These are phyloP conservation scores for Indicator maculatus DNA, from an alignment of 2,113 vertebrate species.

Conservation along the genomic window DNA sequence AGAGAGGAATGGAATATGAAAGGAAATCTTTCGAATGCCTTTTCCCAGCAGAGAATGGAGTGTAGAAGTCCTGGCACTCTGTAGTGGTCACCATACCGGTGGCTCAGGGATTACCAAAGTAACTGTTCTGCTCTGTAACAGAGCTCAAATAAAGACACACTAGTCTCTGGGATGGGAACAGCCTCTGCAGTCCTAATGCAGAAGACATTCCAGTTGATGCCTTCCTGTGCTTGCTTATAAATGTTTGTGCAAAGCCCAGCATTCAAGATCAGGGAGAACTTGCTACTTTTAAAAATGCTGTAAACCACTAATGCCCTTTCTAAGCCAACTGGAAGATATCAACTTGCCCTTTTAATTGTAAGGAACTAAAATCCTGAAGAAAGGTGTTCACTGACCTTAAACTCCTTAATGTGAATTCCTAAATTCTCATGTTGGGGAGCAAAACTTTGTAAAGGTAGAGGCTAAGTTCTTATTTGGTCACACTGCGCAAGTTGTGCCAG, in stretches of 20 bases:
- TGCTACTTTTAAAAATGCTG: neutral
- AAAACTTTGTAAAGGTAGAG: neutral
- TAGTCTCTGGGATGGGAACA: neutral
- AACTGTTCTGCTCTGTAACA: neutral
- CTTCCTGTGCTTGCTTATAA: neutral
- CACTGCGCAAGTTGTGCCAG: accelerated
- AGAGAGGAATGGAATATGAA: neutral
- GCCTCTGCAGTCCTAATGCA: neutral
- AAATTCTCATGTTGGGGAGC: neutral
- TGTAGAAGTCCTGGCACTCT: neutral
- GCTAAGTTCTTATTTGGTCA: neutral
- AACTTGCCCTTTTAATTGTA: neutral
- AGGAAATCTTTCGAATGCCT: neutral
- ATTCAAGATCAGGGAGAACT: neutral
- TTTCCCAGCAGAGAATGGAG: neutral
- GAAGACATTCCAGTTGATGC: neutral
- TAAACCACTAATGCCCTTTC: neutral
- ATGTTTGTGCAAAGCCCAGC: neutral
- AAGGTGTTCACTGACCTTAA: neutral
- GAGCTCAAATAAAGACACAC: neutral
- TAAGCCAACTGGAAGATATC: neutral
- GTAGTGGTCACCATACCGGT: neutral
- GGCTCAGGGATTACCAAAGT: neutral
- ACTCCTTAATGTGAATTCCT: neutral
- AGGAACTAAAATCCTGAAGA: neutral